Evolutionary conservation across 1,140 invertebrate species (phyloP), one percentile per base, ranked within the genome.

Genomic region (Cyclina sinensis): DNA sequence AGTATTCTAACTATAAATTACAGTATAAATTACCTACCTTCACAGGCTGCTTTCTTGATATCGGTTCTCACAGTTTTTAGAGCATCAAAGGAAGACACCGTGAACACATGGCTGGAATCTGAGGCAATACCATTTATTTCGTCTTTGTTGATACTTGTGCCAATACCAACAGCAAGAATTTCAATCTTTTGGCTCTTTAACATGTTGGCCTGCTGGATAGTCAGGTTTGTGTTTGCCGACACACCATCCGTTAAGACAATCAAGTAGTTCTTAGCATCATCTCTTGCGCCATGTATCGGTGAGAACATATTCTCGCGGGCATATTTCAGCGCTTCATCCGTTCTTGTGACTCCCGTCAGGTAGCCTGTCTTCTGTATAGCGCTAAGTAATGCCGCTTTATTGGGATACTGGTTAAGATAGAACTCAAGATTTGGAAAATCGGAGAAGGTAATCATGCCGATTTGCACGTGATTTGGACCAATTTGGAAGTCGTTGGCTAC

Each of bases 201-300:
- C 18, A 78, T 11, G 1, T 57, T 78, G 7, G 91, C 88, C 32
- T 89, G 62, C 0, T 24, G 21, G 0, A 83, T 27, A 12, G 92
- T 93, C 9, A 68, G 11, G 0, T 12, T 78, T 18, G 82, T 76
- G 35, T 91, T 35, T 0, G 85, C 73, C 21, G 92, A 92, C 0
- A 80, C 89, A 24, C 91, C 92, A 27, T 93, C 92, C 1, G 92
- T 93, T 4, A 93, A 78, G 7, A 92, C 86, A n/a, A 93, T 82
- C 0, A 91, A 59, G 37, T 89, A 88, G 16, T 90, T 84, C 14
- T 83, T 70, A n/a, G 91, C 90, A 35, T 85, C 78, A 7, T 62
- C 46, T 32, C 92, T 68, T 0, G 82, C 92, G 9, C 92, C 92
- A 43, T 83, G 43, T 7, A 62, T 30, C 1, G 82, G n/a, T 9